Evolutionary conservation across 2,888 invertebrate species (phyloP).

Genomic region (Miltochrista miniata): DNA sequence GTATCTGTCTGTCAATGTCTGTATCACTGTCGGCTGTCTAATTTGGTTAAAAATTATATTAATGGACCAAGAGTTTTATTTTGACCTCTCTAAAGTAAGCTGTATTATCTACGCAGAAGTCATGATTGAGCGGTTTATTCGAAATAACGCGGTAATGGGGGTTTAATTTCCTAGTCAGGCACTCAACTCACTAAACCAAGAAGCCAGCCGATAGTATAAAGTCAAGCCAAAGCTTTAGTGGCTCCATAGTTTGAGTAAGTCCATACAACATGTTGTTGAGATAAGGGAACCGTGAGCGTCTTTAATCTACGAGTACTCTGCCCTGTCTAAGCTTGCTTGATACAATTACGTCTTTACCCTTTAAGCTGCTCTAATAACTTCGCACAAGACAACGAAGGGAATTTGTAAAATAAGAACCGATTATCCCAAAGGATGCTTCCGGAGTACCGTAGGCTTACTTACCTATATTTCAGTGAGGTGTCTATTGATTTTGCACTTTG

Average conservation of each 20-base stretch:
- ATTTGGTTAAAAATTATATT: no score
- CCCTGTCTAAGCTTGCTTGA: constrained; percentile 25
- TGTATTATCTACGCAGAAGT: no score
- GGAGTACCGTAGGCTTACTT: constrained; percentile 1
- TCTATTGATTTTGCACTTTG: background rate
- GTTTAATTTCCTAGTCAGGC: no score
- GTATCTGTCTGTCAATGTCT: no score
- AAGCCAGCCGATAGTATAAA: no score
- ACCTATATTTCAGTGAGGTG: background rate
- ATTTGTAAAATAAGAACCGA: constrained; percentile 23
- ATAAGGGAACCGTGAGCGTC: constrained; percentile 17
- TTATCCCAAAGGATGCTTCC: constrained; percentile 17
- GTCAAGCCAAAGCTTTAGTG: constrained; percentile 17
- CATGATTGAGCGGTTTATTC: no score
- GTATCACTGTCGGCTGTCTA: no score
- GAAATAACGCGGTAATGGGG: no score
- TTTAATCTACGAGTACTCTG: constrained; percentile 23
- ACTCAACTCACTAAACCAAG: no score
- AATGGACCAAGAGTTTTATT: no score
- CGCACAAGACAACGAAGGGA: constrained; percentile 21
- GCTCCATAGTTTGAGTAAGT: constrained; percentile 26
- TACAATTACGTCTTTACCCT: constrained; percentile 36
- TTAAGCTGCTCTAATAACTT: constrained; percentile 29
- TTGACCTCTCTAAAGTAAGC: no score
- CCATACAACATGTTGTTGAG: constrained; percentile 20